These are phyloP conservation scores for Nomada fabriciana DNA, from an alignment of 2,888 invertebrate genomes.

Conservation along the genomic window DNA sequence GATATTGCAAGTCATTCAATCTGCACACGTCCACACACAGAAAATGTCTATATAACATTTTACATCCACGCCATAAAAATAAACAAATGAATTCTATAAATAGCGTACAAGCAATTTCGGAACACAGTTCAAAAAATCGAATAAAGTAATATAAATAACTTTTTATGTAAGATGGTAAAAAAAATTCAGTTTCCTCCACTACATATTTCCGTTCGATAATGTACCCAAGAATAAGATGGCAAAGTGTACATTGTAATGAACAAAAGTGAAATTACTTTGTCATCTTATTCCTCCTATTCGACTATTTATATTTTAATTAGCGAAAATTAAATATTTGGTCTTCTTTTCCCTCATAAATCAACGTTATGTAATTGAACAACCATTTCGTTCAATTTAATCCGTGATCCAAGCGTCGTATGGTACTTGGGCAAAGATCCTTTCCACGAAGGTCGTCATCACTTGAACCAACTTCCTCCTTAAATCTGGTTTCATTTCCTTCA, in stretches of 20 bases:
- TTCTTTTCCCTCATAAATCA: not conserved
- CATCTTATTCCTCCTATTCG: too few species aligned
- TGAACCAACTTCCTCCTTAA: constrained; percentile 90
- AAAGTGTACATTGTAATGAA: too few species aligned
- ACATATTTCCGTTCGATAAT: not conserved
- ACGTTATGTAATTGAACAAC: not conserved
- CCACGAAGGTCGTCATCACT: constrained; percentile 91
- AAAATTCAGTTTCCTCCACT: not conserved
- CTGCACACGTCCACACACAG: not conserved
- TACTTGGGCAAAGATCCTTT: constrained; percentile 90
- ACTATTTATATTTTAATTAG: not conserved
- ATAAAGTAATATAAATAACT: constrained; percentile 9
- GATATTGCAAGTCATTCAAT: not conserved
- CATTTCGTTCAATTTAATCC: constrained; percentile 72
- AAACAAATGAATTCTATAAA: not conserved
- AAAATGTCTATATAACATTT: not conserved
- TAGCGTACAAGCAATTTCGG: not conserved
- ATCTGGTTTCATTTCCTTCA: constrained; percentile 95
- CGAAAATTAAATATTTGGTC: not conserved
- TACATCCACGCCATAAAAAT: not conserved
- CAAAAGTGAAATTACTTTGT: too few species aligned
- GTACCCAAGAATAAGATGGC: constrained; percentile 1
- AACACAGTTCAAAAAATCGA: not conserved
- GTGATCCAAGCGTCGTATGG: constrained; percentile 92
- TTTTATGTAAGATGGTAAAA: constrained; percentile 1